phyloP scores from a whole-genome alignment of 2,888 invertebrate species.

The Phasia obesa region DNA sequence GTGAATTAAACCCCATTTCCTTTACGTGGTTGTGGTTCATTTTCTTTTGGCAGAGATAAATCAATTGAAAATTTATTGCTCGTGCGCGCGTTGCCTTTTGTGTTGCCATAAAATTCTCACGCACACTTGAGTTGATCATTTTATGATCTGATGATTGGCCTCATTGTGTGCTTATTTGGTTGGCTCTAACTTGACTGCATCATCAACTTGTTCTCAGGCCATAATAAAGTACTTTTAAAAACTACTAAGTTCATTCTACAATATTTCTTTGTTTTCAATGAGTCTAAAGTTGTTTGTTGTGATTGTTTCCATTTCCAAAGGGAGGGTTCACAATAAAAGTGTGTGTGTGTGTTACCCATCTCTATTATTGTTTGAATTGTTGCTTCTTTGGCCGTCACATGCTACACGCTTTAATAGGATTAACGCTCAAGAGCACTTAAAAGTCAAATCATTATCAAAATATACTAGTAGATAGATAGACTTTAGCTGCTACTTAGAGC shows the following conservation, averaged over 20 bases:
- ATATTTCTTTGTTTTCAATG: conserved; percentile 1
- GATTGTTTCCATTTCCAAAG: conserved; percentile 49
- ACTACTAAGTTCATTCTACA: not conserved
- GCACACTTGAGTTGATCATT: conserved; percentile 78
- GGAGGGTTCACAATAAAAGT: conserved; percentile 17
- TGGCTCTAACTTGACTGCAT: not conserved
- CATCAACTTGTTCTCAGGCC: conserved; percentile 35
- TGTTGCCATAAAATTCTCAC: conserved; percentile 68
- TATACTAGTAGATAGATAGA: conserved; percentile 67
- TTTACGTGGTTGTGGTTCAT: conserved; percentile 9
- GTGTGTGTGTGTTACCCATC: conserved; percentile 43
- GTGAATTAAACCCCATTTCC: conserved; percentile 12
- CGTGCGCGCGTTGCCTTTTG: conserved; percentile 58
- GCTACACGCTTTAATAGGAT: conserved; percentile 80
- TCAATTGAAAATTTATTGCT: conserved; percentile 73
- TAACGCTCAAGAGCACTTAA: conserved; percentile 81
- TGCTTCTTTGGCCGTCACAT: conserved; percentile 63
- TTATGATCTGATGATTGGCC: conserved; percentile 82
- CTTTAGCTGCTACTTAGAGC: conserved; percentile 18
- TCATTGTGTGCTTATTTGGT: conserved; percentile 75
- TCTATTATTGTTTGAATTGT: conserved; percentile 30
- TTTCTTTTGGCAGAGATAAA: conserved; percentile 60
- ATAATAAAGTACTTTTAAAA: conserved; percentile 11
- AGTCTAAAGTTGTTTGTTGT: conserved; percentile 56
- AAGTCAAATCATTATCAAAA: conserved; percentile 78